These are phyloP conservation scores for Plestiodon gilberti DNA, from an alignment of 2,113 vertebrate genomes.

Conservation along the genomic window DNA sequence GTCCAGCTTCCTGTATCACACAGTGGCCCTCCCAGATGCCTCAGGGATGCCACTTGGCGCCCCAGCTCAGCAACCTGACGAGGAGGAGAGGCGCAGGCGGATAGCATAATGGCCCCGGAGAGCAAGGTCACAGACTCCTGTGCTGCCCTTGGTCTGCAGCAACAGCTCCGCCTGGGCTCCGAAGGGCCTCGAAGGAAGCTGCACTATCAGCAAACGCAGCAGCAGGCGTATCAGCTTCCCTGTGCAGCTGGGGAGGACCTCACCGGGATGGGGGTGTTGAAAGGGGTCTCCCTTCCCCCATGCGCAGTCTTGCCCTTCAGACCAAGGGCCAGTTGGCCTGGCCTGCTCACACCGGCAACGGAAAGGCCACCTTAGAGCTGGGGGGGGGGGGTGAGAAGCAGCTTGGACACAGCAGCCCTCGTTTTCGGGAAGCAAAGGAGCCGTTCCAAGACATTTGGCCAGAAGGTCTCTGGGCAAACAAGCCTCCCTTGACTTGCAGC, in stretches of 20 bases:
- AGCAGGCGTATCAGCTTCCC: background rate
- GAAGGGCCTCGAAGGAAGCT: background rate
- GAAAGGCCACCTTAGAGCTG: no score
- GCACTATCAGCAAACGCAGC: rapidly evolving
- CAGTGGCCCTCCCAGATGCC: no score
- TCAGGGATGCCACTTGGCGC: no score
- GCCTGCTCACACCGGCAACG: no score
- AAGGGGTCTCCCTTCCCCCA: rapidly evolving
- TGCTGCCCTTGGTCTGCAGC: background rate
- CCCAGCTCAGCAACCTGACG: background rate
- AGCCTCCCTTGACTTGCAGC: background rate
- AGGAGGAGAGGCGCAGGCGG: background rate
- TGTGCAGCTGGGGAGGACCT: rapidly evolving
- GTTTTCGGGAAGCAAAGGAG: no score
- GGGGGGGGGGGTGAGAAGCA: no score
- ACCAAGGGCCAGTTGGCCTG: rapidly evolving
- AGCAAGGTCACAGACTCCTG: background rate
- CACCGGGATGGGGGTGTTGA: background rate
- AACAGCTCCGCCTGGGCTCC: no score
- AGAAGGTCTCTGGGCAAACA: no score
- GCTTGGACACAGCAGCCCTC: no score
- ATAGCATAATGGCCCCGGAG: no score
- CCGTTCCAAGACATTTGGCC: background rate
- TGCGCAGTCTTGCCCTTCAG: background rate
- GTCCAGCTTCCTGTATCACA: no score